These are phyloP conservation scores for Lophotriccus pileatus DNA, from an alignment of 2,797 vertebrate species.

Conservation along the genomic window DNA sequence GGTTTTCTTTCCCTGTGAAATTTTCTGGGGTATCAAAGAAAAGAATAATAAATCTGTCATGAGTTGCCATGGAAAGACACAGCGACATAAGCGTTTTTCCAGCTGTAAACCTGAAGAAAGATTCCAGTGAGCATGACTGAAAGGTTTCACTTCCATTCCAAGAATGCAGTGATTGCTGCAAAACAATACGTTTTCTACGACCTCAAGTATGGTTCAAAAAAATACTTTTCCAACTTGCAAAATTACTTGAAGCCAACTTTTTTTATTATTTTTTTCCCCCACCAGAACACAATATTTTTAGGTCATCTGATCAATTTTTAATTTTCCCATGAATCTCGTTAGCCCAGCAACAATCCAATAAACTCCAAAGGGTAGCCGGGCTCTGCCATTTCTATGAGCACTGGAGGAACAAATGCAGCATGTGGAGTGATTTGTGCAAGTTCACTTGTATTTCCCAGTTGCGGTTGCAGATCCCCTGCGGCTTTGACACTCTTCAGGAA, in stretches of 20 bases:
- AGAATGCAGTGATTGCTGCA: background rate
- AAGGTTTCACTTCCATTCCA: conserved; percentile 29
- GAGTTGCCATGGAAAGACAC: conserved; percentile 6
- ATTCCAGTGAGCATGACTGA: background rate
- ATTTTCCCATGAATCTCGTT: conserved; percentile 42
- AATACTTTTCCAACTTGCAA: background rate
- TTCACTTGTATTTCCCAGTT: conserved; percentile 31
- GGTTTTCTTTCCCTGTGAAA: background rate
- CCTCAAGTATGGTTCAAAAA: background rate
- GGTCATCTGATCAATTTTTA: conserved; percentile 49
- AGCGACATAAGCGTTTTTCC: background rate
- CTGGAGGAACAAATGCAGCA: background rate
- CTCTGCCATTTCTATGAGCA: background rate
- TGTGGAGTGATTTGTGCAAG: conserved; percentile 23
- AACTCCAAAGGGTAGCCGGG: conserved; percentile 1
- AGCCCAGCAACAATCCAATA: conserved; percentile 41
- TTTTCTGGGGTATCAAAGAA: conserved; percentile 7
- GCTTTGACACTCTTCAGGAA: conserved; percentile 22
- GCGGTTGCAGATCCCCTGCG: conserved; percentile 1
- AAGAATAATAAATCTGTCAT: conserved; percentile 28
- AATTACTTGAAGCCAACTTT: background rate
- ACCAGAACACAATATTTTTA: conserved; percentile 42
- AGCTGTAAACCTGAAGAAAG: conserved; percentile 28
- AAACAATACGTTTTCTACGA: background rate
- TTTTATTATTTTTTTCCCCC: background rate